These are phyloP conservation scores for Myiozetetes cayanensis DNA, from an alignment of 2,113 vertebrate genomes.

Conservation along the genomic window DNA sequence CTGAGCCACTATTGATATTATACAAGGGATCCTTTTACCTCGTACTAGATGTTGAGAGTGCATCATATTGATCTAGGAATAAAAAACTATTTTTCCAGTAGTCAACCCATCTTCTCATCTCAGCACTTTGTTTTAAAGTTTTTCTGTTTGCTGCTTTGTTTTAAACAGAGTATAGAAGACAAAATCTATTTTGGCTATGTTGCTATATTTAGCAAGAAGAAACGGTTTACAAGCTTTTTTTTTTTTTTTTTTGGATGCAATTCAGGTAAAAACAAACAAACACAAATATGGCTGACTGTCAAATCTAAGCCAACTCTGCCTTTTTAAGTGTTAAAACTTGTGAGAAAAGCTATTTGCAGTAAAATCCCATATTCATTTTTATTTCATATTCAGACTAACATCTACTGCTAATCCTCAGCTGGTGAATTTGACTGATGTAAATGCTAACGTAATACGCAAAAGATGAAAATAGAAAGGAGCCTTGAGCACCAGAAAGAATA, in stretches of 20 bases:
- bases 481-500: slow-evolving; percentile 10
- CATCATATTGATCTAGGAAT: slow-evolving; percentile 78
- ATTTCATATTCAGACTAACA: slow-evolving; percentile 45
- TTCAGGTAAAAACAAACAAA: slow-evolving; percentile 70
- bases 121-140: slow-evolving; percentile 69
- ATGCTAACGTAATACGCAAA: slow-evolving; percentile 36
- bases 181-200: slow-evolving; percentile 57
- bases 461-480: slow-evolving; percentile 51
- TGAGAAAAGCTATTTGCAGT: slow-evolving; percentile 8
- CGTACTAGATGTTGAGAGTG: slow-evolving; percentile 67
- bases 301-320: slow-evolving; percentile 60
- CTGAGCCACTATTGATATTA: slow-evolving; percentile 71
- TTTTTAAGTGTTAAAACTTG: slow-evolving; percentile 33
- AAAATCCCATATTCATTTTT: slow-evolving; percentile 33
- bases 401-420: slow-evolving; percentile 33
- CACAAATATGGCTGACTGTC: slow-evolving; percentile 65
- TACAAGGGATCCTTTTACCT: slow-evolving; percentile 75
- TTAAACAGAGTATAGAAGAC: slow-evolving; percentile 63
- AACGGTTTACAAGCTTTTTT: slow-evolving; percentile 39
- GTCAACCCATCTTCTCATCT: slow-evolving; percentile 66
- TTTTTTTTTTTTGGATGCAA: slow-evolving; percentile 32
- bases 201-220: slow-evolving; percentile 72
- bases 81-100: slow-evolving; percentile 69
- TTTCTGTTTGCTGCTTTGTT: slow-evolving; percentile 44
- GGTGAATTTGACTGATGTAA: slow-evolving; percentile 36